A percentile compares a stretch with the other conserved stretches of the same genome.
phyloP scores from a whole-genome alignment of 2,113 vertebrate genomes.

The Hippolais icterina region DNA sequence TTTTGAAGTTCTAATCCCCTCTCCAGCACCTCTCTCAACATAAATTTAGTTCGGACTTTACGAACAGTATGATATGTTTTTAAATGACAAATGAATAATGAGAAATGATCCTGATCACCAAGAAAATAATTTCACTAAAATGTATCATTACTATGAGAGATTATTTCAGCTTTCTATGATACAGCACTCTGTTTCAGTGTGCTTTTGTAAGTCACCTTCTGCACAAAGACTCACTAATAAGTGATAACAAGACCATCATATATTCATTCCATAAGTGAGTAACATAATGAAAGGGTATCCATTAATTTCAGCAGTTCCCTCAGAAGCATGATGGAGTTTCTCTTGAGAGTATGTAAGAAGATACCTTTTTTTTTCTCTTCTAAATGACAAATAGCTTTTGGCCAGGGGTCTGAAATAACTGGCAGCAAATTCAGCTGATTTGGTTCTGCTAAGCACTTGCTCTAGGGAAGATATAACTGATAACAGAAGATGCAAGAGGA shows the following conservation, averaged over 20 bases:
- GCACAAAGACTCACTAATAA: background rate
- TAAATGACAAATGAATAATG: background rate
- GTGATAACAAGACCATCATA: background rate
- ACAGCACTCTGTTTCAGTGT: background rate
- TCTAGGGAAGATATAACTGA: background rate
- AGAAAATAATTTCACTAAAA: background rate
- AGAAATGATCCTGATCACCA: background rate
- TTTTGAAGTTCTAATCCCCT: constrained; percentile 13
- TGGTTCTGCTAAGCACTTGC: background rate
- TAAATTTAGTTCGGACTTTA: background rate
- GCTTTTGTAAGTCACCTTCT: background rate
- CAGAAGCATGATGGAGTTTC: background rate
- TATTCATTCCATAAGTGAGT: background rate
- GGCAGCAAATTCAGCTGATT: background rate
- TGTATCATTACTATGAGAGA: background rate
- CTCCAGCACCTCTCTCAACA: background rate
- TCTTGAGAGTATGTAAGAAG: background rate
- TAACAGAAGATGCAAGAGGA: background rate
- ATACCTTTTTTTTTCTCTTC: background rate
- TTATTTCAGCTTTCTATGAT: background rate
- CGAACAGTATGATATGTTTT: background rate
- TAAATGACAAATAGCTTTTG: background rate
- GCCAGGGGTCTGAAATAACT: background rate
- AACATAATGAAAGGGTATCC: background rate
- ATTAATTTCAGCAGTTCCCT: background rate